Evolutionary conservation across 2,888 invertebrate species (phyloP).

Genomic region (Apodemia zela): DNA sequence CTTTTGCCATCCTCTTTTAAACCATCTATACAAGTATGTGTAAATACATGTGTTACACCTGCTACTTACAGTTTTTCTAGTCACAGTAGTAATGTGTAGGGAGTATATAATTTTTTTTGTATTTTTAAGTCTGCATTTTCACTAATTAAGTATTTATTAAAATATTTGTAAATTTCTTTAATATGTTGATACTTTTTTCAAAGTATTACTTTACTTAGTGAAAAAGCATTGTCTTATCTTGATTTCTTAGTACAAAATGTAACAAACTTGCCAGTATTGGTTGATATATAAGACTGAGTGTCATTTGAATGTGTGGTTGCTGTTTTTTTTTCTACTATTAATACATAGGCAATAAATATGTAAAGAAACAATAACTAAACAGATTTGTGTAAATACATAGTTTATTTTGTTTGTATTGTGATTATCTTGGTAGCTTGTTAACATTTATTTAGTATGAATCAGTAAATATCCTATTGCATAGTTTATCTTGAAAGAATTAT

Average conservation of each 20-base stretch:
- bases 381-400: constrained; percentile 28
- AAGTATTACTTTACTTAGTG: constrained; percentile 52
- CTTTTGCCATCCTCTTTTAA: constrained; percentile 75
- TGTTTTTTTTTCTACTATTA: constrained; percentile 63
- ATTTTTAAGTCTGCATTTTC: constrained; percentile 53
- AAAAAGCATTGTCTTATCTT: constrained; percentile 59
- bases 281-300: constrained; percentile 78
- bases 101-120: constrained; percentile 26
- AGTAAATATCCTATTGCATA: not conserved
- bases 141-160: constrained; percentile 43
- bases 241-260: constrained; percentile 77
- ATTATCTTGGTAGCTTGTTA: constrained; percentile 33
- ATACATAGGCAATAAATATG: constrained; percentile 44
- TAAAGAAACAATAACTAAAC: constrained; percentile 29
- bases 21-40: constrained; percentile 77
- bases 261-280: constrained; percentile 81
- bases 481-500: not conserved
- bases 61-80: constrained; percentile 80
- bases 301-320: constrained; percentile 65
- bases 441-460: constrained; percentile 17
- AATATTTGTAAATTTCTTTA: not conserved
- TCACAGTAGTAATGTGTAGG: constrained; percentile 75
- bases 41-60: constrained; percentile 74
- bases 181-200: not conserved
- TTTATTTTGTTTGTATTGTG: constrained; percentile 30